Evolutionary conservation across 2,113 vertebrate genomes (phyloP).

Genomic region (Burhinus bistriatus): DNA sequence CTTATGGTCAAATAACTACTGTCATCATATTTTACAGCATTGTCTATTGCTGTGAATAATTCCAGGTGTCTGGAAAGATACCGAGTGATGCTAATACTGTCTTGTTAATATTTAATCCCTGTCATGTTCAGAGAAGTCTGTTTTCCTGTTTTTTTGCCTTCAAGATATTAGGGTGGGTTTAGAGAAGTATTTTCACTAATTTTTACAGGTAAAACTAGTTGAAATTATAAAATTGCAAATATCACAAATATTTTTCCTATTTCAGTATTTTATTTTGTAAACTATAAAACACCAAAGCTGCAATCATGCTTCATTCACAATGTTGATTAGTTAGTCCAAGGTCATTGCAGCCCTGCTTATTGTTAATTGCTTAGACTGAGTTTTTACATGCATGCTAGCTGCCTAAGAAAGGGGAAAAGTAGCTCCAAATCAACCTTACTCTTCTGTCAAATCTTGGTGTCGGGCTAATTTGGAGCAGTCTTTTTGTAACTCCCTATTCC

Average conservation of each 20-base stretch:
- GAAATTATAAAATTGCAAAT: not conserved
- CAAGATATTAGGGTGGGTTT: not conserved
- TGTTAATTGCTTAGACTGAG: not conserved
- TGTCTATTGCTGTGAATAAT: not conserved
- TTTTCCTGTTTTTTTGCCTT: not conserved
- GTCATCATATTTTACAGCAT: not conserved
- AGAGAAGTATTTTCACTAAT: not conserved
- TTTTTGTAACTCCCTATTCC: not conserved
- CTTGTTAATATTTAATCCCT: not conserved
- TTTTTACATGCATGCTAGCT: not conserved
- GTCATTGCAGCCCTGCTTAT: not conserved
- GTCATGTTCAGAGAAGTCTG: not conserved
- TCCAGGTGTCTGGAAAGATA: not conserved
- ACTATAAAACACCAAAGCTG: not conserved
- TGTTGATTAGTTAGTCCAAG: not conserved
- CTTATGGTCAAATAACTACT: not conserved
- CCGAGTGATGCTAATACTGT: not conserved
- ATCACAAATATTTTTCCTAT: not conserved
- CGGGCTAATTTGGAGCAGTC: not conserved
- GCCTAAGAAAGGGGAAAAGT: not conserved
- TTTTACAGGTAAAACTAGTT: not conserved
- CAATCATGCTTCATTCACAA: not conserved
- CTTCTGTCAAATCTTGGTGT: not conserved
- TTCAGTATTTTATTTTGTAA: not conserved
- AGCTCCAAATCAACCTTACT: not conserved